Base-by-base conservation (phyloP, 2,113 vertebrate genomes). In the Formicarius rufipectus region DNA sequence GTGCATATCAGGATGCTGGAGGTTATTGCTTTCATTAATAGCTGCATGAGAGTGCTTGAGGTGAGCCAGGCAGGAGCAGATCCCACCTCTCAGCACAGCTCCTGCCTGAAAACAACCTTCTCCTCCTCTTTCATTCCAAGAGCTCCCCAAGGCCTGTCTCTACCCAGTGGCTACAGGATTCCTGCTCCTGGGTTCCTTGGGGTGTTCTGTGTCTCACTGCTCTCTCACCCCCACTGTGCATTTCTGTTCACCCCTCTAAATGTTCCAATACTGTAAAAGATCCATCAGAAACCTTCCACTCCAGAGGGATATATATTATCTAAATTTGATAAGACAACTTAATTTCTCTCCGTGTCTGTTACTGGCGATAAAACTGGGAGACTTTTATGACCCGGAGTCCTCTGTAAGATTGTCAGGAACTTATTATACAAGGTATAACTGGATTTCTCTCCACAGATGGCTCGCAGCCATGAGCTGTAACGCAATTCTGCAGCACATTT, bases 351-450 rank as follows among this genome's bases (percentile, higher is more conserved):
- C 58, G 31, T 98, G 98, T 98, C 98, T 98, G 98, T 98, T 98
- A 98, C 98, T 81, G 92, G 97, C 52, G 98, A 98, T 98, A 98
- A 98, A 98, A 98, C 98, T 89, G 95, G 97, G 97, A 98, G 98
- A 98, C 98, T 98, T 98, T 98, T 98, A 98, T 98, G 98, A 98
- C 98, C 98, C 60, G 93, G 97, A 97, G 82, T 98, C 97, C 97
- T 97, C 97, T 90, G 98, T 97, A 98, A 98, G 98, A 98, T 98
- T 98, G 98, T 98, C 98, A 98, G 98, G 98, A 97, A 98, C 98
- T 98, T 98, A 98, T 98, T 98, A 98, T 97, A 98, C 98, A 98
- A 98, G 98, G 98, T 98, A 97, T 98, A 98, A 98, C 98, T 98
- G 98, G 98, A 98, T 98, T 98, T 98, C 97, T 98, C 97, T 97